These are phyloP conservation scores for Protodeltote pygarga DNA, from an alignment of 2,888 invertebrate species.

Conservation along the genomic window DNA sequence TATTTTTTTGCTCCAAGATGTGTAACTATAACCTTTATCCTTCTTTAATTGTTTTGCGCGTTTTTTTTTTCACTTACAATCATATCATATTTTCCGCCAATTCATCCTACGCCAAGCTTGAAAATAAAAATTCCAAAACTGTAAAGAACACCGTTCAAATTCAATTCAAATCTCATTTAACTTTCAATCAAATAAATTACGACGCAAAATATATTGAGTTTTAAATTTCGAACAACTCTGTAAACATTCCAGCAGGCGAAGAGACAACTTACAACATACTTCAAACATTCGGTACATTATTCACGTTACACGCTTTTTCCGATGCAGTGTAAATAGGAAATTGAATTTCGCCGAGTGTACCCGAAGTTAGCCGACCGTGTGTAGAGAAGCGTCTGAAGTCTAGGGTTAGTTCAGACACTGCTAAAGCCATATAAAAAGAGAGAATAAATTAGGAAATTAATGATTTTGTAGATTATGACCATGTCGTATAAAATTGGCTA, in stretches of 20 bases:
- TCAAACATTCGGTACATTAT: slow-evolving; percentile 59
- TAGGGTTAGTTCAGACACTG: slow-evolving; percentile 7
- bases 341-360: slow-evolving; percentile 54
- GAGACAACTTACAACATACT: slow-evolving; percentile 37
- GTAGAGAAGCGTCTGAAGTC: slow-evolving; percentile 28
- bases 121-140: no score
- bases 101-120: no score
- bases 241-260: slow-evolving; percentile 16
- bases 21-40: no score
- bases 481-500: no score
- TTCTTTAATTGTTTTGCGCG: no score
- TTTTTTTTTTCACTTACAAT: no score
- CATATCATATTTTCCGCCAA: no score
- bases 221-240: slow-evolving; percentile 24
- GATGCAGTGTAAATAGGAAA: slow-evolving; percentile 55
- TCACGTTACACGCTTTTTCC: slow-evolving; percentile 57
- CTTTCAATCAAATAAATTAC: slow-evolving; percentile 15
- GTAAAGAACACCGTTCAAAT: slow-evolving; percentile 1
- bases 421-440: neutral
- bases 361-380: slow-evolving; percentile 48
- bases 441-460: no score
- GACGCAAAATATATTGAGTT: slow-evolving; percentile 47
- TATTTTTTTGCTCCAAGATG: no score
- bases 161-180: neutral
- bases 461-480: no score